Evolutionary conservation across 2,113 vertebrate species (phyloP).

Genomic region (Pseudopipra pipra): DNA sequence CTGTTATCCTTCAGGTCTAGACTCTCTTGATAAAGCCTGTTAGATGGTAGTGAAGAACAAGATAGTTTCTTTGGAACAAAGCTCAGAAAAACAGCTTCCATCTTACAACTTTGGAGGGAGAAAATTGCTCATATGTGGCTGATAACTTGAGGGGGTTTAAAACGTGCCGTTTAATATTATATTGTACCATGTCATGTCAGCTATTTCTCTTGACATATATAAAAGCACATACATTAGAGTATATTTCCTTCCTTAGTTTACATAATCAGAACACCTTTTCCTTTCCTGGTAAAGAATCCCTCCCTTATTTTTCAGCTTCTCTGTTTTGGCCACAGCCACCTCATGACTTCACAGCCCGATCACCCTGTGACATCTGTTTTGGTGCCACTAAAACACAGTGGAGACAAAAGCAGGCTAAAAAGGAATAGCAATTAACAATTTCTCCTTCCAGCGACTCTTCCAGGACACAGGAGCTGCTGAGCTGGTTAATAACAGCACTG

Average conservation of each 20-base stretch:
- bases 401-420: background rate
- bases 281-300: background rate
- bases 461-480: slow-evolving; percentile 15
- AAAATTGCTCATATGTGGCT: background rate
- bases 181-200: background rate
- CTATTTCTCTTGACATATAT: background rate
- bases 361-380: background rate
- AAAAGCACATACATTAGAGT: background rate
- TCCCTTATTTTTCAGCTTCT: background rate
- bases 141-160: background rate
- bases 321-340: background rate
- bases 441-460: background rate
- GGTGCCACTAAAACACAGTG: background rate
- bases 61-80: background rate
- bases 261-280: background rate
- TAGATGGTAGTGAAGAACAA: background rate
- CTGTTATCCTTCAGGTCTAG: background rate
- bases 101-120: background rate
- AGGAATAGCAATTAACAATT: background rate
- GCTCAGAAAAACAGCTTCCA: background rate
- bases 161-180: background rate
- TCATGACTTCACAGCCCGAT: background rate
- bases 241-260: background rate
- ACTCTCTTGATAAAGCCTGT: background rate
- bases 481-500: background rate